A percentile compares a stretch with the other conserved stretches of the same genome.
phyloP scores from a whole-genome alignment of 2,888 invertebrate genomes.

The Flexamia atlantica region DNA sequence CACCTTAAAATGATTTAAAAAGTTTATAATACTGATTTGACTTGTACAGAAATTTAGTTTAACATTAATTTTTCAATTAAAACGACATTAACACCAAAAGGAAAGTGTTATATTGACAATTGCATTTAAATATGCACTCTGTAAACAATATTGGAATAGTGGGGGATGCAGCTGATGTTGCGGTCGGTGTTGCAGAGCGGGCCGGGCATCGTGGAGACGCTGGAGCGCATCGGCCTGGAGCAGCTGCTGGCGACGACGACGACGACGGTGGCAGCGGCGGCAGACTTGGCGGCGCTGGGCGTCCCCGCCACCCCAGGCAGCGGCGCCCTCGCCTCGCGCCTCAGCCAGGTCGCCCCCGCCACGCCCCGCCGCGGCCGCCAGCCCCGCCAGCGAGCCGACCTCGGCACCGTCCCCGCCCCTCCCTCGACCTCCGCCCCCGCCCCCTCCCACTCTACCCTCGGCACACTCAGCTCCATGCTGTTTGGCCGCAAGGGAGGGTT shows the following conservation, averaged over 20 bases:
- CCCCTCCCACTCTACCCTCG: conserved; percentile 75
- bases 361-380: conserved; percentile 73
- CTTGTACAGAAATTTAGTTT: too few relatives aligned
- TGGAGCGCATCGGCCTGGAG: conserved; percentile 83
- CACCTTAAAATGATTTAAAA: too few relatives aligned
- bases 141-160: too few relatives aligned
- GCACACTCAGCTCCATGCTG: conserved; percentile 87
- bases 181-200: conserved; percentile 76
- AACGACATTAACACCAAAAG: too few relatives aligned
- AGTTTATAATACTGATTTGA: too few relatives aligned
- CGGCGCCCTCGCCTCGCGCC: conserved; percentile 77
- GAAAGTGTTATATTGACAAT: too few relatives aligned
- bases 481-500: conserved; percentile 93
- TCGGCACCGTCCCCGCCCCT: conserved; percentile 77
- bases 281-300: conserved; percentile 74
- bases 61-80: too few relatives aligned
- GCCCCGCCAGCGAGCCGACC: conserved; percentile 77
- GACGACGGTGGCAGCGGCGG: conserved; percentile 70
- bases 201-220: conserved; percentile 80
- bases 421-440: conserved; percentile 56
- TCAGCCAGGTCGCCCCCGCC: conserved; percentile 71
- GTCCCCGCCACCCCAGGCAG: conserved; percentile 80
- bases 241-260: conserved; percentile 81
- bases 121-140: too few relatives aligned
- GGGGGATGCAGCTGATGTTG: too few relatives aligned